These are phyloP conservation scores for Manduca sexta DNA, from an alignment of 1,140 invertebrate genomes.

Conservation along the genomic window DNA sequence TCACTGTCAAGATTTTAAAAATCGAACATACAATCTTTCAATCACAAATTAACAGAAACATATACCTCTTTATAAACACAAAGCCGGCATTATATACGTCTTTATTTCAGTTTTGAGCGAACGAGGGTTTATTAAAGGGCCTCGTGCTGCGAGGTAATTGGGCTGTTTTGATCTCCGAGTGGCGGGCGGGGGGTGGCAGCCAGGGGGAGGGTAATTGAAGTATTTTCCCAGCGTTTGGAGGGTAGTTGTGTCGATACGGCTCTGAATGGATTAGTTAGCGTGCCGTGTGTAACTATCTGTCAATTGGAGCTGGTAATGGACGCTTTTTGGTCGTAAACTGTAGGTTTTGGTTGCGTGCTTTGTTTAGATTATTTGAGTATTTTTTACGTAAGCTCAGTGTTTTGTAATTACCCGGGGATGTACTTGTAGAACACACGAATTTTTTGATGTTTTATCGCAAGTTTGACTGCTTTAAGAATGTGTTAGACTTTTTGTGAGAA, in stretches of 20 bases:
- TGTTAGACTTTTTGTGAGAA: too few species aligned
- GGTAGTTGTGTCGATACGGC: slow-evolving; percentile 29
- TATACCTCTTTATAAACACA: neutral
- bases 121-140: slow-evolving; percentile 60
- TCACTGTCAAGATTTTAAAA: too few species aligned
- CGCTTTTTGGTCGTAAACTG: neutral
- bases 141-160: slow-evolving; percentile 57
- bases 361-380: neutral
- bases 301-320: neutral
- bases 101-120: slow-evolving; percentile 61
- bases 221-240: slow-evolving; percentile 58
- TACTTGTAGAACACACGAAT: too few species aligned
- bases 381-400: too few species aligned
- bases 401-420: too few species aligned
- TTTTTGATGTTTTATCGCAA: too few species aligned
- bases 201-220: slow-evolving; percentile 52
- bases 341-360: neutral
- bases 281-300: slow-evolving; percentile 43
- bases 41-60: neutral
- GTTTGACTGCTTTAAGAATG: too few species aligned
- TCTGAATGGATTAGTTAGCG: slow-evolving; percentile 66
- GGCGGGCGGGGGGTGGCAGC: slow-evolving; percentile 21
- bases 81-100: slow-evolving; percentile 45
- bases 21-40: too few species aligned
- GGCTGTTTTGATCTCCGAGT: slow-evolving; percentile 51